Conservation (phyloP, 1,140 invertebrate genomes). For the Galleria mellonella region DNA sequence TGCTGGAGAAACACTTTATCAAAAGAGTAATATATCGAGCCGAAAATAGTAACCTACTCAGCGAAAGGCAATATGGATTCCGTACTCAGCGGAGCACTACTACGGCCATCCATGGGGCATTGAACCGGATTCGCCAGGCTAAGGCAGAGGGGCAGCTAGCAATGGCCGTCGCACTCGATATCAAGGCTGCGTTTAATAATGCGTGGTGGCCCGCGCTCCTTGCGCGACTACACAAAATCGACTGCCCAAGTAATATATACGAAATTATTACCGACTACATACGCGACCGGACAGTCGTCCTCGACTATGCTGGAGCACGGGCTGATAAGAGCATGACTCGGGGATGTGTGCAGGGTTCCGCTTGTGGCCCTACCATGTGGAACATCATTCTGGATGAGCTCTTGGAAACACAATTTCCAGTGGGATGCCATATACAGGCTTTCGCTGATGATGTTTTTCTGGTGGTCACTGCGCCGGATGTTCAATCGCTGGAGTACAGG, state of each 20-base stretch:
- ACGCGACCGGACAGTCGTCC: neutral
- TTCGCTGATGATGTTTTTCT: slow-evolving; percentile 45
- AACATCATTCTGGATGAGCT: slow-evolving; percentile 46
- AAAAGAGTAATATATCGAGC: slow-evolving; percentile 8
- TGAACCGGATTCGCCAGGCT: neutral
- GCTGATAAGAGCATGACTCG: slow-evolving; percentile 12
- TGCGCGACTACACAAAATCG: no score
- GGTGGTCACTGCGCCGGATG: slow-evolving; percentile 13
- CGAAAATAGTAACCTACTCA: no score
- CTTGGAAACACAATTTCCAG: slow-evolving; percentile 11
- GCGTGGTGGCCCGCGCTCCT: slow-evolving; percentile 18
- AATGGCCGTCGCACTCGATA: slow-evolving; percentile 13
- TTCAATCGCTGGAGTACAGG: slow-evolving; percentile 6
- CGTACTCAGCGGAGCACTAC: slow-evolving; percentile 9
- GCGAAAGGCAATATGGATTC: slow-evolving; percentile 13
- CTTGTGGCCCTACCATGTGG: no score
- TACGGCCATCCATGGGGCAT: slow-evolving; percentile 6
- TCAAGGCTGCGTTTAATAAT: slow-evolving; percentile 13
- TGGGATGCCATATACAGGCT: slow-evolving; percentile 22
- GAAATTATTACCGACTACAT: slow-evolving; percentile 3
- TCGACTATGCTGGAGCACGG: no score
- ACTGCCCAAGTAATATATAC: slow-evolving; percentile 10
- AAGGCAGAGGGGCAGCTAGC: neutral
- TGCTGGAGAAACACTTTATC: slow-evolving; percentile 16
- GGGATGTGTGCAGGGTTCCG: slow-evolving; percentile 64